A percentile compares a stretch with the other conserved stretches of the same genome.
Conservation (phyloP, 2,888 invertebrate species). For the Stenurella melanura region DNA sequence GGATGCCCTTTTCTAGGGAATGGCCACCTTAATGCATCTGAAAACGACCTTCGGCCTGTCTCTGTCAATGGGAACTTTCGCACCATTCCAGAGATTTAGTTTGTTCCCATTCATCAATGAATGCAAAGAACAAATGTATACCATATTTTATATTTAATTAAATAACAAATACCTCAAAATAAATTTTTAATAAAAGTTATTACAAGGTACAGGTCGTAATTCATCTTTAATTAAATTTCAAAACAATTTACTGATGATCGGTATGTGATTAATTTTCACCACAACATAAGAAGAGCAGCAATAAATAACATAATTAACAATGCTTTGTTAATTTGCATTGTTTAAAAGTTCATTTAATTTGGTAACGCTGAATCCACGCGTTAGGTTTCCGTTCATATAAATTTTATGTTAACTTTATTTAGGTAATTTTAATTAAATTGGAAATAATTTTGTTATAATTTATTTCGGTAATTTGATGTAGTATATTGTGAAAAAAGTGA, state of each 20-base stretch:
- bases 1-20: no score
- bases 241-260: not conserved
- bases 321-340: not conserved
- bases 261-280: not conserved
- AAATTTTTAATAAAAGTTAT: no score
- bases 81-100: no score
- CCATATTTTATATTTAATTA: no score
- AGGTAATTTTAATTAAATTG: conserved; percentile 22
- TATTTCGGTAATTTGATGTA: not conserved
- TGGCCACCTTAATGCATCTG: no score
- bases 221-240: not conserved
- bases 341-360: conserved; percentile 1
- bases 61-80: no score
- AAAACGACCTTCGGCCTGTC: no score
- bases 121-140: no score
- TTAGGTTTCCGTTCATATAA: not conserved
- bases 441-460: conserved; percentile 16
- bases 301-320: not conserved
- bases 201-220: not conserved
- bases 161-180: no score
- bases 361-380: not conserved
- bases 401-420: not conserved
- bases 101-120: no score
- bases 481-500: not conserved
- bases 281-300: not conserved